Base-by-base conservation (phyloP, 2,797 vertebrate genomes). In the Jordanella pulchra region DNA sequence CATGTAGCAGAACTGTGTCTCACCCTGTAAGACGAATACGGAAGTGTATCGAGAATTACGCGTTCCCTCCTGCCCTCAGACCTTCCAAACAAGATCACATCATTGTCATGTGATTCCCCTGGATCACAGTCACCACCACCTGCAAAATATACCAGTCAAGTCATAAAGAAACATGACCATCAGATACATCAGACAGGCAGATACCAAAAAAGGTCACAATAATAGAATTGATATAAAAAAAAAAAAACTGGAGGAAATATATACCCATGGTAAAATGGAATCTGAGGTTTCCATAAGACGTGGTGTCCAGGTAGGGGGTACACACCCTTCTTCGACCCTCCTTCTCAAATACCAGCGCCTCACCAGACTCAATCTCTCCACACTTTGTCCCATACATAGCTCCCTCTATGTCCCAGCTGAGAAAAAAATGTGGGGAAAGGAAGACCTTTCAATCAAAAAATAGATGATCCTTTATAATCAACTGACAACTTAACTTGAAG, bases 21-120 rank as follows among this genome's bases (percentile, higher is more conserved):
- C 94, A 99, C 98, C 95, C 96, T 97, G 85, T 98, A 99, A 55
- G 97, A 96, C 72, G 96, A 96, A 80, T 96, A 98, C 18, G 95
- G 95, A 79, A 99, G 94, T 0, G 93, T 95, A 81, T 99, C 97
- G 65, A 99, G 91, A 48, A 92, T 69, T 54, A 97, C 86, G 3
- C 93, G 95, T 1, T 98, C 96, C 81, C 96, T 95, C 71, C 90
- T 95, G 80, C 97, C 97, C 88, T 97, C 95, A 61, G 84, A 95
- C 77, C 94, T 94, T 73, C 96, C 97, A 76, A 96, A 99, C 21
- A 99, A 81, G 54, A 93, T 86, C 64, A 99, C 93, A 66, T 98
- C 93, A 21, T 98, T 95, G 74, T 98, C 96, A 77, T 96, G 97
- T 82, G 96, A 96, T 81, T 97, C 95, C 87, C 97, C 98, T 25